Base-by-base conservation (phyloP, 2,113 vertebrate genomes). In the Synodontis membranacea region DNA sequence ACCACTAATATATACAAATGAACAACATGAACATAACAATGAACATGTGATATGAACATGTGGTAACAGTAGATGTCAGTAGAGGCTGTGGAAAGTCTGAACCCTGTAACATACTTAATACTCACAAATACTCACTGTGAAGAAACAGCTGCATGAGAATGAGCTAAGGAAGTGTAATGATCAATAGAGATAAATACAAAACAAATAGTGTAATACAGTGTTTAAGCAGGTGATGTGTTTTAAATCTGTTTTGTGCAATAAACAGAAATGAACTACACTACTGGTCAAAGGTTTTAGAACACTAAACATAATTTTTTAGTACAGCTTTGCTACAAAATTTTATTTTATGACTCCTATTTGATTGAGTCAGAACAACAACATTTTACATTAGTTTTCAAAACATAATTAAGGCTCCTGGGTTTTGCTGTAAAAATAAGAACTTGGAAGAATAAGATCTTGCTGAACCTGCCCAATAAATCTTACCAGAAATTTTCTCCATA, bases 31-130 rank as follows among this genome's bases (percentile, higher is more conserved):
- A 10, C 12, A 15, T 50, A 19, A 78, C 50, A 28, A 50, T 34
- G 15, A n/a, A n/a, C 25, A 28, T 76, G 44, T 50, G 74, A 31
- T 25, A 39, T 56, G 10, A 5, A 79, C 8, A 21, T 39, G 50
- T 54, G 34, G 19, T 7, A 56, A 56, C 78, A 80, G 78, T 25
- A 80, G 78, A 80, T 54, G 78, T 56, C 78, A 80, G 52, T 7
- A 56, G 52, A 80, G 52, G 34, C 34, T 80, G 50, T 39, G 50
- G 50, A 39, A 37, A 76, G 39, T 19, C 17, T 39, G 52, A 54
- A 79, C n/a, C n/a, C n/a, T n/a, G n/a, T n/a, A n/a, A n/a, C n/a
- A n/a, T n/a, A n/a, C n/a, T n/a, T n/a, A n/a, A n/a, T n/a, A n/a
- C n/a, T n/a, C n/a, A n/a, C n/a, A n/a, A 44, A 31, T 2, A 8